These are phyloP conservation scores for Chanos chanos DNA, from an alignment of 2,797 vertebrate species.

Conservation along the genomic window DNA sequence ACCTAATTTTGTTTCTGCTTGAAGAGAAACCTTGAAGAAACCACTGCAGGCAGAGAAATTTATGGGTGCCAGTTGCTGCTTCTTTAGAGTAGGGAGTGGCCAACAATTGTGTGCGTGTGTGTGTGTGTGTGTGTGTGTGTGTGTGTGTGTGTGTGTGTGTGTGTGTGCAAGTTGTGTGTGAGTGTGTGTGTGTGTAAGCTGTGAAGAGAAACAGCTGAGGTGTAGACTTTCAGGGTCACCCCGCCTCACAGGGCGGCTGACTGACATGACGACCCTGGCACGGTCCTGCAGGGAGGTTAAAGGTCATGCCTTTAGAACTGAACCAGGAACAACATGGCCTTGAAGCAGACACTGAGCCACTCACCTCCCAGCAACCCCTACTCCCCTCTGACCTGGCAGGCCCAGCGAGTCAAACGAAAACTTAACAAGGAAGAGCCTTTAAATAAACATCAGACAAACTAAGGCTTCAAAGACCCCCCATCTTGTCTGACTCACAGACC, in stretches of 20 bases:
- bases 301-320: constrained; percentile 61
- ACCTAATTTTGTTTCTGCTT: constrained; percentile 34
- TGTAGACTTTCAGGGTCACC: constrained; percentile 56
- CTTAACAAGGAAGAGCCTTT: constrained; percentile 9
- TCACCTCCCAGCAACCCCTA: constrained; percentile 37
- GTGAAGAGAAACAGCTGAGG: constrained; percentile 40
- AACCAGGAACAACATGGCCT: constrained; percentile 45
- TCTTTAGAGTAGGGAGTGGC: constrained; percentile 9
- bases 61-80: constrained; percentile 26
- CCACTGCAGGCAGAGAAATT: constrained; percentile 17
- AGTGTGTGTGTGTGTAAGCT: neutral
- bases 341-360: constrained; percentile 33
- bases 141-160: constrained; percentile 1
- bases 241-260: constrained; percentile 46
- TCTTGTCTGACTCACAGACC: constrained; percentile 13
- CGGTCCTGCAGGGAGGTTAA: constrained; percentile 42
- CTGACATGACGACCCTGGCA: neutral
- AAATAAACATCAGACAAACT: constrained; percentile 43
- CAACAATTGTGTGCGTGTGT: neutral
- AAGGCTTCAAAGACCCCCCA: constrained; percentile 21
- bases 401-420: constrained; percentile 32
- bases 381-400: constrained; percentile 24
- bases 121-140: neutral
- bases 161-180: neutral
- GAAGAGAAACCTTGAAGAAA: constrained; percentile 23